Evolutionary conservation across 1,140 invertebrate species (phyloP).

Genomic region (Eumeta japonica): DNA sequence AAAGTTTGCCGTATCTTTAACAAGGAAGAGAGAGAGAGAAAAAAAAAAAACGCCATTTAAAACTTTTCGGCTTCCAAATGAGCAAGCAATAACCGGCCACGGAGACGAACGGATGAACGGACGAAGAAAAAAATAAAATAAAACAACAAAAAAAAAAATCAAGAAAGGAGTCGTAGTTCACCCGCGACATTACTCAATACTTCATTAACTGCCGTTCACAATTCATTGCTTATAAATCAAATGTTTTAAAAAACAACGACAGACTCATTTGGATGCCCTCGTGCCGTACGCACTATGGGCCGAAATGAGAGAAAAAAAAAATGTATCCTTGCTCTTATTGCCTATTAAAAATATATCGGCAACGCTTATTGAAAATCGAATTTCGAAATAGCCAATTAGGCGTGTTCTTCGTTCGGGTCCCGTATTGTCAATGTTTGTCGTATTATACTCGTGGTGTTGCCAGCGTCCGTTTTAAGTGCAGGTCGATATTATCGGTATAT

Average conservation of each 20-base stretch:
- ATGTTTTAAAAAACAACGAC: conserved; percentile 28
- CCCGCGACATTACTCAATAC: conserved; percentile 21
- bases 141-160: no score
- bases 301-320: conserved; percentile 17
- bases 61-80: conserved; percentile 9
- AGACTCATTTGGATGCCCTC: conserved; percentile 23
- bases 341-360: conserved; percentile 36
- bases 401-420: background rate
- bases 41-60: no score
- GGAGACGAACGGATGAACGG: background rate
- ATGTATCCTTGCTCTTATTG: conserved; percentile 23
- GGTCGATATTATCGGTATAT: no score
- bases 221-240: conserved; percentile 38
- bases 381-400: conserved; percentile 33
- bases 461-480: no score
- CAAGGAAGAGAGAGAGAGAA: no score
- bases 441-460: no score
- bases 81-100: conserved; percentile 1
- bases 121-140: conserved; percentile 10
- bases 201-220: conserved; percentile 28
- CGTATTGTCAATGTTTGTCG: no score
- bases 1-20: no score
- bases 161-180: no score
- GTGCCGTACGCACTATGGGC: conserved; percentile 20
- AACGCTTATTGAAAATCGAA: conserved; percentile 35